These are phyloP conservation scores for Scrobipalpa costella DNA, from an alignment of 2,888 invertebrate genomes.

Conservation along the genomic window DNA sequence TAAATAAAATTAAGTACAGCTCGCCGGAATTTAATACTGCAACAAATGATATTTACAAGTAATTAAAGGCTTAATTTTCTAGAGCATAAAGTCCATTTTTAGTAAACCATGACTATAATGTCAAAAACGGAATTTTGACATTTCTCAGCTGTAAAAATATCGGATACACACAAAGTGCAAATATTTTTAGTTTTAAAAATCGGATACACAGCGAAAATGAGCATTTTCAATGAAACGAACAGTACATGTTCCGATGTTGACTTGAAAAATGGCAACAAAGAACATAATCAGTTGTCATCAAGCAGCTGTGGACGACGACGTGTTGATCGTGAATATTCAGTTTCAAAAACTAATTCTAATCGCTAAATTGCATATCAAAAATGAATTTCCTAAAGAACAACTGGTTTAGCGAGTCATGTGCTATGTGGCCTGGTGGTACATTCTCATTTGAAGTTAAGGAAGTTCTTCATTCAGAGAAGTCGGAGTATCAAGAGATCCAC, in stretches of 20 bases:
- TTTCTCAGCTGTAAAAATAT: neutral
- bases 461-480: conserved; percentile 88
- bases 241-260: neutral
- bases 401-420: conserved; percentile 97
- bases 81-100: too few species aligned
- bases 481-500: conserved; percentile 91
- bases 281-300: neutral
- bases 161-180: neutral
- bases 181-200: neutral
- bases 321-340: neutral
- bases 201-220: neutral
- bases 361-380: conserved; percentile 26
- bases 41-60: too few species aligned
- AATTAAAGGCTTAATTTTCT: too few species aligned
- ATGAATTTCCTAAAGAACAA: conserved; percentile 89
- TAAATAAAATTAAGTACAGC: too few species aligned
- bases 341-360: conserved; percentile 14
- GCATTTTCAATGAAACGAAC: neutral
- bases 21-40: too few species aligned
- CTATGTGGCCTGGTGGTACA: conserved; percentile 94
- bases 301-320: conserved; percentile 6
- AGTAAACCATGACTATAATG: neutral
- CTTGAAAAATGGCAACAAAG: too few species aligned
- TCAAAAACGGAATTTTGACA: neutral
- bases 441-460: conserved; percentile 92